These are phyloP conservation scores for Hedychridium roseum DNA, from an alignment of 2,888 invertebrate genomes.

Conservation along the genomic window DNA sequence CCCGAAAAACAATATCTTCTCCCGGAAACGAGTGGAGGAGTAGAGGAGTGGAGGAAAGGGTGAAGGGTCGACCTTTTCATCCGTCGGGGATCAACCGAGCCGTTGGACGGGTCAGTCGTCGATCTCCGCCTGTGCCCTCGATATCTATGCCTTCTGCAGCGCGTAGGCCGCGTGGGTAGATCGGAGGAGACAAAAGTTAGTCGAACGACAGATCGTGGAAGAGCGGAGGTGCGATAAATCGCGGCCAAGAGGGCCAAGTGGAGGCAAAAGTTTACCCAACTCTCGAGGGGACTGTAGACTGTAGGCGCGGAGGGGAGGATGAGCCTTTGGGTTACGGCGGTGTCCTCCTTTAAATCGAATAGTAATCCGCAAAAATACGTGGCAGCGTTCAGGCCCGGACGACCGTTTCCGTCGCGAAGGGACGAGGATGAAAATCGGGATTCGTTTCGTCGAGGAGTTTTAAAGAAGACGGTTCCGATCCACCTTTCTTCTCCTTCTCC, in stretches of 20 bases:
- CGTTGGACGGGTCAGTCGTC: too few relatives aligned
- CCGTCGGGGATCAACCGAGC: too few relatives aligned
- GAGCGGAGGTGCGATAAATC: not conserved
- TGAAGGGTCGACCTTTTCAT: too few relatives aligned
- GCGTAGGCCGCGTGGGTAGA: too few relatives aligned
- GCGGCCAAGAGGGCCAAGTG: not conserved
- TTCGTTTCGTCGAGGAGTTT: constrained; percentile 5
- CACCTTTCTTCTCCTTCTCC: too few relatives aligned
- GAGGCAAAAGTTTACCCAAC: not conserved
- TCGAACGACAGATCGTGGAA: not conserved
- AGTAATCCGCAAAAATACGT: constrained; percentile 26
- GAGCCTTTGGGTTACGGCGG: not conserved
- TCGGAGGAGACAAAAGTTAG: not conserved
- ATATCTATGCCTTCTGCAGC: too few relatives aligned
- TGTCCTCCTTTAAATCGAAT: constrained; percentile 15
- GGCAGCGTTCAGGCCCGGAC: constrained; percentile 8
- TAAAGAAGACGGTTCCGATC: too few relatives aligned
- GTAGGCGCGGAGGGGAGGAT: not conserved
- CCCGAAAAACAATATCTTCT: too few relatives aligned
- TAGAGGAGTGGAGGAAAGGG: too few relatives aligned
- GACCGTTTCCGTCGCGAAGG: not conserved
- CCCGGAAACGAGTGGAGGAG: too few relatives aligned
- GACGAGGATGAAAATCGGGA: constrained; percentile 11
- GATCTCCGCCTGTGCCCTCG: too few relatives aligned
- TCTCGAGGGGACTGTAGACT: not conserved